Evolutionary conservation across 37 sponge, comb jelly and placozoan genomes (phyloP).

Genomic region (Spongia lamella): DNA sequence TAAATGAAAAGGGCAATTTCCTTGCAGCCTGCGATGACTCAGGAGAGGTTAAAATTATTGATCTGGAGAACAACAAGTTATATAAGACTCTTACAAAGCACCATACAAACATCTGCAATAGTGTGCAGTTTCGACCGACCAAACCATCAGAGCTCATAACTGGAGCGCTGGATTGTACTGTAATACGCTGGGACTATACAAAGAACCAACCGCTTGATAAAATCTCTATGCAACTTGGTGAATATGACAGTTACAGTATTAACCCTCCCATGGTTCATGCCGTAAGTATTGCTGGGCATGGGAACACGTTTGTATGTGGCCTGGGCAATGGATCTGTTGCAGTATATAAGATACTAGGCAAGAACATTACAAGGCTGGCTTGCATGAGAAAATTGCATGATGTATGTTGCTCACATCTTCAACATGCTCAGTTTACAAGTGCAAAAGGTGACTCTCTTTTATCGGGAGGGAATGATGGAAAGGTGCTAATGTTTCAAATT

Average conservation of each 20-base stretch:
- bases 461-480: constrained; percentile 74
- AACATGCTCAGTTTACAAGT: background rate
- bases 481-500: constrained; percentile 14
- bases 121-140: constrained; percentile 32
- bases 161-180: constrained; percentile 57
- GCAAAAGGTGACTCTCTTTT: constrained; percentile 10
- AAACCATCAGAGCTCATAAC: constrained; percentile 58
- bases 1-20: constrained; percentile 32
- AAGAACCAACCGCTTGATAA: constrained; percentile 18
- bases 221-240: background rate
- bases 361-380: background rate
- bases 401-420: constrained; percentile 11
- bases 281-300: background rate
- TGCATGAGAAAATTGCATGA: constrained; percentile 14
- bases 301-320: constrained; percentile 37
- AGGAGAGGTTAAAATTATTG: constrained; percentile 64
- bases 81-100: constrained; percentile 28
- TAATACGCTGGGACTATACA: constrained; percentile 62
- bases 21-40: constrained; percentile 64
- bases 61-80: constrained; percentile 18
- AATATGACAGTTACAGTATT: constrained; percentile 1
- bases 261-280: constrained; percentile 80
- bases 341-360: constrained; percentile 27
- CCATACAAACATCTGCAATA: constrained; percentile 70
- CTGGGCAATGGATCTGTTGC: constrained; percentile 53